Conservation (phyloP, 2,113 vertebrate genomes). For the Grantiella picta region DNA sequence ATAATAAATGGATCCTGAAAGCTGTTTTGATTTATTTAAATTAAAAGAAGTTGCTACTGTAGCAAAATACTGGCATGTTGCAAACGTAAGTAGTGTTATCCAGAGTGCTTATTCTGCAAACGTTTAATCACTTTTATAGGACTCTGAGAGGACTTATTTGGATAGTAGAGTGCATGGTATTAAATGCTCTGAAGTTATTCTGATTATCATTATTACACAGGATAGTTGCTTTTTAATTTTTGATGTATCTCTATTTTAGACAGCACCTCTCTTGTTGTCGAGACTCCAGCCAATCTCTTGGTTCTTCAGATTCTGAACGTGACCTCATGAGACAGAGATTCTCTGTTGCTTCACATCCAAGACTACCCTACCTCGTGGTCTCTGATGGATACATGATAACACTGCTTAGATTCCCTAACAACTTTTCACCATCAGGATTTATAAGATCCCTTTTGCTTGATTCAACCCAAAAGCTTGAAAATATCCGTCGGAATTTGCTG, state of each 20-base stretch:
- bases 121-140: not conserved
- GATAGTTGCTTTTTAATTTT: not conserved
- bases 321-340: conserved; percentile 88
- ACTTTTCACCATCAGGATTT: conserved; percentile 74
- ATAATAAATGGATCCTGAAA: not conserved
- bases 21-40: not conserved
- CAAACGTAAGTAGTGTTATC: not conserved
- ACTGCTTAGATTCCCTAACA: conserved; percentile 75
- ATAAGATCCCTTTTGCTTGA: conserved; percentile 80
- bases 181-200: not conserved
- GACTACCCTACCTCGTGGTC: conserved; percentile 83
- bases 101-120: not conserved
- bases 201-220: not conserved
- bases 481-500: conserved; percentile 49
- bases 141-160: not conserved
- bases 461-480: conserved; percentile 79
- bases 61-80: not conserved
- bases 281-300: conserved; percentile 74
- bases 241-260: conserved; percentile 67
- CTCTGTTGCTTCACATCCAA: conserved; percentile 88
- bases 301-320: conserved; percentile 81
- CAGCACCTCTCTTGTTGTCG: conserved; percentile 64
- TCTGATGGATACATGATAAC: conserved; percentile 96
- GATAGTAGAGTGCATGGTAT: not conserved
- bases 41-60: not conserved